Evolutionary conservation across 2,113 vertebrate species (phyloP).

Genomic region (Otus sunia): DNA sequence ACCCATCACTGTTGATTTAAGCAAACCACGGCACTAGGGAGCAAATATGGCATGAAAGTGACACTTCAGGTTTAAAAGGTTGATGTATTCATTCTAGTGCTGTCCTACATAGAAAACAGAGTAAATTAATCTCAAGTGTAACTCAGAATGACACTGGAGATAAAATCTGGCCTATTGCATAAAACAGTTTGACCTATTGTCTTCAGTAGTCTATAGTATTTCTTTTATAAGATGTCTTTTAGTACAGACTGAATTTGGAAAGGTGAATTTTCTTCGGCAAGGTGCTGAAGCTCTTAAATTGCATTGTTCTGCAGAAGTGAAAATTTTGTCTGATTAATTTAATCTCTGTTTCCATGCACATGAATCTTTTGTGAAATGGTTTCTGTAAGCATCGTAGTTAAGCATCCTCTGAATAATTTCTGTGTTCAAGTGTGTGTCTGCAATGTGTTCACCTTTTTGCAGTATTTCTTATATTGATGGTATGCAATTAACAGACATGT

Average conservation of each 20-base stretch:
- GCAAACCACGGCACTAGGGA: not conserved
- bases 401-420: not conserved
- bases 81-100: not conserved
- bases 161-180: not conserved
- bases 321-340: not conserved
- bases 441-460: not conserved
- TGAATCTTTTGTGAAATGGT: not conserved
- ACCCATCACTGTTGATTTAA: slow-evolving; percentile 1
- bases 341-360: not conserved
- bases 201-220: not conserved
- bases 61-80: not conserved
- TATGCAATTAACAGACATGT: not conserved
- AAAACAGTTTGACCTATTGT: not conserved
- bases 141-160: not conserved
- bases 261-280: not conserved
- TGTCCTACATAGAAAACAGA: not conserved
- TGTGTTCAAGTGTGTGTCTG: not conserved
- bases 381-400: not conserved
- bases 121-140: slow-evolving; percentile 18
- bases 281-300: not conserved
- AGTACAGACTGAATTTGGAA: not conserved
- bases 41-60: not conserved
- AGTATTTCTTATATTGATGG: not conserved
- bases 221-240: not conserved
- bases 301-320: not conserved